Base-by-base conservation (phyloP, 2,113 vertebrate genomes). In the Chrysochloris asiatica region DNA sequence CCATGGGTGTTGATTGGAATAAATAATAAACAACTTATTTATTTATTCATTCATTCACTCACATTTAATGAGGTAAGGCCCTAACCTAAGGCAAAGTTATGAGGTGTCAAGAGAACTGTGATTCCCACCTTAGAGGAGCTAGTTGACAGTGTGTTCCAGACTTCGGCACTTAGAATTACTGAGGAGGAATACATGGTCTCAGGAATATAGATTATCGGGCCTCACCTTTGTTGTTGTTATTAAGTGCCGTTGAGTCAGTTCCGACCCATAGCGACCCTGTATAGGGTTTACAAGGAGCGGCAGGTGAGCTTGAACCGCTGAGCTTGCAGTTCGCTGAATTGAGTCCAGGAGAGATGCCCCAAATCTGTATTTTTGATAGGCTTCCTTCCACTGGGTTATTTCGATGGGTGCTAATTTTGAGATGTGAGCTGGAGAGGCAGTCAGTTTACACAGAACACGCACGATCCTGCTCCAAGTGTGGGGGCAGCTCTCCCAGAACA, bases 171-270 rank as follows among this genome's bases (percentile, higher is more conserved):
- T 52, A 19, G 5, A 11, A 52, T 52, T 19, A 52, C 13, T 52
- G 50, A 8, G 17, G 65, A 6, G 2, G 36, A 36, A 19, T 0
- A 2, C n/a, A 47, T 52, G n/a, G n/a, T 50, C 73, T 9, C 61
- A 56, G n/a, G 43, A 87, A 85, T 36, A 52, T 33, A 69, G 21
- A n/a, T 56, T 73, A 69, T 80, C 61, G n/a, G 69, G 82, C 84
- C 24, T 11, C 65, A 11, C 12, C 75, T 33, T 45, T n/a, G 41
- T n/a, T n/a, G n/a, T n/a, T n/a, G n/a, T n/a, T n/a, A n/a, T n/a
- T n/a, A n/a, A n/a, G n/a, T n/a, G n/a, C n/a, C n/a, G n/a, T n/a
- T n/a, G n/a, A n/a, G n/a, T n/a, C n/a, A n/a, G n/a, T n/a, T n/a
- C n/a, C n/a, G n/a, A n/a, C n/a, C n/a, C n/a, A n/a, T n/a, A n/a